Percentiles rank a stretch among this genome's conserved stretches.
Evolutionary conservation across 2,113 vertebrate species (phyloP).

Genomic region (Lepidothrix coronata): DNA sequence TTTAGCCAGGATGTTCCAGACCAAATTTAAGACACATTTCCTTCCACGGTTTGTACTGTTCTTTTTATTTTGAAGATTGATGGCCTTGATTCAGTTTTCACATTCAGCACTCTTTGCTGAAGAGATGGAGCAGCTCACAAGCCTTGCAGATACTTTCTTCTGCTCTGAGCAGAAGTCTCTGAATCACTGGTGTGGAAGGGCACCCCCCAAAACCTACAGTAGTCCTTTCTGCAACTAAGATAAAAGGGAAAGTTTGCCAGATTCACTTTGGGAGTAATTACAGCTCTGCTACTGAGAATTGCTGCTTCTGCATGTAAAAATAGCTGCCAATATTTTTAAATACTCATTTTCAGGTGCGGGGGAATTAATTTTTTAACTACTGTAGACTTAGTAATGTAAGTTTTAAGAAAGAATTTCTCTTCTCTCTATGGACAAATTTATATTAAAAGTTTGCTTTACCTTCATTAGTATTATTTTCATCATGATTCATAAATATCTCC

Average conservation of each 20-base stretch:
- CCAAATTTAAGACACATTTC: conserved; percentile 85
- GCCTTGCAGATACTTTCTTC: not conserved
- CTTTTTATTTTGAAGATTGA: not conserved
- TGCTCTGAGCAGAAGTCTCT: not conserved
- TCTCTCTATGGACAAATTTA: not conserved
- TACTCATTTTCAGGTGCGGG: not conserved
- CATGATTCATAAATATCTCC: not conserved
- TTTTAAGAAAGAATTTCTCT: not conserved
- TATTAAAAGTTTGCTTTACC: conserved; percentile 7
- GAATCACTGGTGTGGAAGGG: not conserved
- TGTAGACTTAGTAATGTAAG: conserved; percentile 11
- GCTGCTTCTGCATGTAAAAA: conserved; percentile 19
- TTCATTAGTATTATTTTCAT: not conserved
- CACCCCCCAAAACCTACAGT: not conserved
- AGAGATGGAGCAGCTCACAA: not conserved
- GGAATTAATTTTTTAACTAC: conserved; percentile 40
- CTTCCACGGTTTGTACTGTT: conserved; percentile 76
- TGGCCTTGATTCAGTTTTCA: not conserved
- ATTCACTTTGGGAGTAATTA: conserved; percentile 7
- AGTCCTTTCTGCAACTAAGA: not conserved
- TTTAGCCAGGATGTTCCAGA: conserved; percentile 84
- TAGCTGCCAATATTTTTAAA: conserved; percentile 36
- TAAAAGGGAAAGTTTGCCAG: not conserved
- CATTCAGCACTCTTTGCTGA: not conserved
- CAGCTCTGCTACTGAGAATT: not conserved